Evolutionary conservation across 2,888 invertebrate species (phyloP).

Genomic region (Parasteatoda lunata): DNA sequence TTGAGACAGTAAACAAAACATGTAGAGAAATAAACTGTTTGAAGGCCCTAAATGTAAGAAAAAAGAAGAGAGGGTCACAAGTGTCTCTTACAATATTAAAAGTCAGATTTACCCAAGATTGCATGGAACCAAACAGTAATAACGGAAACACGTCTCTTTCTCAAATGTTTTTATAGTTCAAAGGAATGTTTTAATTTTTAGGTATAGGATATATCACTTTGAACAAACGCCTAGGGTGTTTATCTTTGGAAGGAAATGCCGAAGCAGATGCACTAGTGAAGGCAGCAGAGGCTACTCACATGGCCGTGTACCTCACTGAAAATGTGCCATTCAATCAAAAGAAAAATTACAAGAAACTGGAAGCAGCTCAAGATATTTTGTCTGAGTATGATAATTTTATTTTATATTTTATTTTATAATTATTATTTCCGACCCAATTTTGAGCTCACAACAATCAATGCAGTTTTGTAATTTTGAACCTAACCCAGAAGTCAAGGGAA

Average conservation of each 20-base stretch:
- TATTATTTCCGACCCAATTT: too few relatives aligned
- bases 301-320: conserved; percentile 81
- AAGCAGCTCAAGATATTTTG: conserved; percentile 69
- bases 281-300: conserved; percentile 84
- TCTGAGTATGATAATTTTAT: conserved; percentile 34
- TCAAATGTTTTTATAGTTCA: neutral
- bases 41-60: too few relatives aligned
- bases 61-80: too few relatives aligned
- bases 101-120: too few relatives aligned
- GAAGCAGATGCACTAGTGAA: conserved; percentile 81
- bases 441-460: too few relatives aligned
- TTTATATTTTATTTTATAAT: neutral
- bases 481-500: too few relatives aligned
- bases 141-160: too few relatives aligned
- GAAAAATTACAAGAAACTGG: conserved; percentile 75
- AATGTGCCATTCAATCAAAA: conserved; percentile 83
- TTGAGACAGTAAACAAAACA: too few relatives aligned
- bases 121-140: too few relatives aligned
- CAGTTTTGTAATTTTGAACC: too few relatives aligned
- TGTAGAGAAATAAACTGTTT: too few relatives aligned
- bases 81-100: too few relatives aligned
- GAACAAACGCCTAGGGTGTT: conserved; percentile 82
- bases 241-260: conserved; percentile 79
- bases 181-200: conserved; percentile 72
- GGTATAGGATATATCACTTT: conserved; percentile 85